Conservation (phyloP, 2,888 invertebrate genomes). For the Augiades crinisus region DNA sequence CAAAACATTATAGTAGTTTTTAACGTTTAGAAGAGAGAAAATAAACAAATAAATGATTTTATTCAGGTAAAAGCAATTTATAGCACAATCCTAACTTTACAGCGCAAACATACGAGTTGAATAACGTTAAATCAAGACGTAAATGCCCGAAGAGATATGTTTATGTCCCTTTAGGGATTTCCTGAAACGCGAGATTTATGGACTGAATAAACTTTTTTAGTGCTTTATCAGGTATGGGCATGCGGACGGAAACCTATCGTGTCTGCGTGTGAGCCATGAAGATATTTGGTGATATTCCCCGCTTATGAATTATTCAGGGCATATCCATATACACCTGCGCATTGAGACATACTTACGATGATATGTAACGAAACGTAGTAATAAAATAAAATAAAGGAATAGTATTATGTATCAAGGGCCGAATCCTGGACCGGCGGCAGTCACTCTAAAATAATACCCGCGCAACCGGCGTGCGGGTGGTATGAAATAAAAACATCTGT, state of each 20-base stretch:
- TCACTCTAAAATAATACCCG: too few relatives aligned
- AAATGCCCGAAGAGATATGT: conserved; percentile 10
- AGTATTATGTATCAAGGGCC: too few relatives aligned
- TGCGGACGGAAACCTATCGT: not conserved
- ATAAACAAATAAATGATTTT: too few relatives aligned
- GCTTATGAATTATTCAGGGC: not conserved
- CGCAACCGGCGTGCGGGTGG: not conserved
- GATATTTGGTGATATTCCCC: not conserved
- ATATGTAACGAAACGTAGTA: too few relatives aligned
- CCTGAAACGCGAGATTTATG: conserved; percentile 12
- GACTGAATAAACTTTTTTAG: conserved; percentile 12
- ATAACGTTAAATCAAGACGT: conserved; percentile 12
- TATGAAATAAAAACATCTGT: conserved; percentile 3
- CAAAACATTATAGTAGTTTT: too few relatives aligned
- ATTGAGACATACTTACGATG: too few relatives aligned
- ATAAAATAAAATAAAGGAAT: too few relatives aligned
- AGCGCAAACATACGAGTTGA: conserved; percentile 1
- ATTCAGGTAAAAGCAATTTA: not conserved
- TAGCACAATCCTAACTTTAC: not conserved
- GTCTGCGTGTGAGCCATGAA: not conserved
- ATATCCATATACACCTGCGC: not conserved
- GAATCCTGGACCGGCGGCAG: too few relatives aligned
- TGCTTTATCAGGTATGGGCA: not conserved
- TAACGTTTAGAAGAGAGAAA: too few relatives aligned
- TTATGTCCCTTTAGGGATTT: conserved; percentile 11